Conservation (phyloP, 2,113 vertebrate species). For the Dipodomys merriami region DNA sequence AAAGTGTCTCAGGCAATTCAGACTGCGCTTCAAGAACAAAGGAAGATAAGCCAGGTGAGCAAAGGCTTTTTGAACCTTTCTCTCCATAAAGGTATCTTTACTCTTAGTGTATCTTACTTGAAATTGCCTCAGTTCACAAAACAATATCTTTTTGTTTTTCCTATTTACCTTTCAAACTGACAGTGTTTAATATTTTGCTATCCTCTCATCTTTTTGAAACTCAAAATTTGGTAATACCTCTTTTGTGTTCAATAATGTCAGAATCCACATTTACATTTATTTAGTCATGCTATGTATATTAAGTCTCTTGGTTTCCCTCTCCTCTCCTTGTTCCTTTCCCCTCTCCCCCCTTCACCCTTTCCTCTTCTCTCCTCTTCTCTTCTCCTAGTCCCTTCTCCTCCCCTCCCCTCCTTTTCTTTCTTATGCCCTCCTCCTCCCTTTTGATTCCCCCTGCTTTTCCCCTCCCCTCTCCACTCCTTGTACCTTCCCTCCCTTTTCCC, state of each 20-base stretch:
- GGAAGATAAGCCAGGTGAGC: constrained; percentile 84
- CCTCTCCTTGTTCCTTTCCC: not conserved
- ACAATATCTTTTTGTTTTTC: not conserved
- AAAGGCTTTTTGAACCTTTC: not conserved
- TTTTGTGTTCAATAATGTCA: not conserved
- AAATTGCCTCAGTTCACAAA: not conserved
- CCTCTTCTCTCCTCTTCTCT: too few species aligned
- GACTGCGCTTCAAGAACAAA: constrained; percentile 84
- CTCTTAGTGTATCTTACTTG: not conserved
- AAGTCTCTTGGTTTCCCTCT: not conserved
- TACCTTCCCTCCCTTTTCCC: too few species aligned
- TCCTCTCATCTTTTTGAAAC: not conserved
- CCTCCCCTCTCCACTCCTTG: too few species aligned
- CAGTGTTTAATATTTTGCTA: not conserved
- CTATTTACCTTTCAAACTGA: constrained; percentile 30
- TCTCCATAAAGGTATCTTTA: not conserved
- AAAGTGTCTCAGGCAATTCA: constrained; percentile 81
- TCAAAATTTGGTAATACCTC: not conserved
- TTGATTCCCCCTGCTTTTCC: too few species aligned
- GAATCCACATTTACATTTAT: not conserved
- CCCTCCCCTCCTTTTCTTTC: too few species aligned
- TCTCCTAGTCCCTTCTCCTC: too few species aligned
- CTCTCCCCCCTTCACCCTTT: not conserved
- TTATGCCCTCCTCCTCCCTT: too few species aligned
- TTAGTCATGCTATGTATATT: not conserved